A percentile compares a stretch with the other conserved stretches of the same genome.
Conservation (phyloP, 2,113 vertebrate species). For the Trinectes maculatus region DNA sequence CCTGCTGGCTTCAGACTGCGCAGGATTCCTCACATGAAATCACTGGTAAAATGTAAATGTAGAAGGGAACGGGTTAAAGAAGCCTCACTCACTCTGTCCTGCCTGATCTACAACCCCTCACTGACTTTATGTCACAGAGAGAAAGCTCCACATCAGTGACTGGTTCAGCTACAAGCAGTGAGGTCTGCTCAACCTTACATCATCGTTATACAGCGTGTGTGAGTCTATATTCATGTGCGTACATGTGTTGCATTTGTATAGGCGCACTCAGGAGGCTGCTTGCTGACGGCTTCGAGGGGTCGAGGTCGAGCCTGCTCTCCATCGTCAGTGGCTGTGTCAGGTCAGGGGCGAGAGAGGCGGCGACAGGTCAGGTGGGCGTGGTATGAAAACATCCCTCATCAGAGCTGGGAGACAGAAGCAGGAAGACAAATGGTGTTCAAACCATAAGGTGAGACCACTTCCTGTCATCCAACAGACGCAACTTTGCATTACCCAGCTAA, state of each 20-base stretch:
- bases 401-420: conserved; percentile 61
- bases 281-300: conserved; percentile 7
- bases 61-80: not conserved
- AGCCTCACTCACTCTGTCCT: not conserved
- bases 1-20: conserved; percentile 9
- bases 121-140: conserved; percentile 21
- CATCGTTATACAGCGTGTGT: conserved; percentile 1
- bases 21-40: conserved; percentile 12
- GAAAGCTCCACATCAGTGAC: not conserved
- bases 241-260: not conserved
- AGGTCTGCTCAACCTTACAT: not conserved
- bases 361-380: conserved; percentile 55
- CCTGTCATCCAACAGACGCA: too few relatives aligned
- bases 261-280: conserved; percentile 16
- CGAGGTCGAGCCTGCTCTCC: not conserved
- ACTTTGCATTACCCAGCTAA: too few relatives aligned
- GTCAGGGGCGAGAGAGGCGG: conserved; percentile 56
- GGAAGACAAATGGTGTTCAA: not conserved
- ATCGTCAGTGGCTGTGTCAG: conserved; percentile 48
- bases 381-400: conserved; percentile 70
- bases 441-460: too few relatives aligned
- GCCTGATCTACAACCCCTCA: not conserved
- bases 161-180: conserved; percentile 10
- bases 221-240: conserved; percentile 13
- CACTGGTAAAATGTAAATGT: not conserved